Conservation (phyloP, 2,797 vertebrate genomes). For the Leptoclinus maculatus region DNA sequence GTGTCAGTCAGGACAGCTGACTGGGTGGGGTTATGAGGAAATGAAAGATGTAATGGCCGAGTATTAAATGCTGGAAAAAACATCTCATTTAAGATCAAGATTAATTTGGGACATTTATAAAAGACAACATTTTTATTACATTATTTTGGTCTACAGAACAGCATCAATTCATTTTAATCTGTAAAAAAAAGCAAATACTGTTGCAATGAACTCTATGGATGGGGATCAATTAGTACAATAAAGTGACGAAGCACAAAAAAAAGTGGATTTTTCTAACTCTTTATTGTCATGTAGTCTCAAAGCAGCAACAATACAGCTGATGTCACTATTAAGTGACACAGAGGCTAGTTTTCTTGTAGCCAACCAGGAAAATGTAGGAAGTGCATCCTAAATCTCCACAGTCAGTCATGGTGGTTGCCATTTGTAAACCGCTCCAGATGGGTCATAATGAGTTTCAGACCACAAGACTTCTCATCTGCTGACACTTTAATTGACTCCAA, state of each 20-base stretch:
- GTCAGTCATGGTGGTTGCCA: neutral
- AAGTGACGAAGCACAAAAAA: neutral
- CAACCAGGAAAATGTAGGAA: neutral
- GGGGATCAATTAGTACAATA: neutral
- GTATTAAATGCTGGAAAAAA: constrained; percentile 4
- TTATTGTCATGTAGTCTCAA: neutral
- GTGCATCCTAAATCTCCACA: neutral
- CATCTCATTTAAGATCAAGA: neutral
- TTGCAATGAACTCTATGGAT: neutral
- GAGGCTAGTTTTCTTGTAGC: neutral
- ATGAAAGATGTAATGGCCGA: too few relatives aligned
- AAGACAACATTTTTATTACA: neutral
- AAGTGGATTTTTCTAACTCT: neutral
- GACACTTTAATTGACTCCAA: constrained; percentile 14
- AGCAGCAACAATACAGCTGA: neutral
- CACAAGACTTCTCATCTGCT: constrained; percentile 13
- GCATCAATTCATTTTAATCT: neutral
- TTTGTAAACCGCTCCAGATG: neutral
- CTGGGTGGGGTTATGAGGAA: neutral
- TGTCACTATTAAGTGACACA: neutral
- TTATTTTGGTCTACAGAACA: neutral
- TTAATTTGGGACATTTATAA: neutral
- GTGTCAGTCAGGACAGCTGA: neutral
- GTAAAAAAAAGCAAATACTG: neutral
- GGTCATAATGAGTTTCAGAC: neutral